Percentiles rank a stretch among this genome's conserved stretches.
Evolutionary conservation across 2,113 vertebrate genomes (phyloP).

Genomic region (Rissa tridactyla): DNA sequence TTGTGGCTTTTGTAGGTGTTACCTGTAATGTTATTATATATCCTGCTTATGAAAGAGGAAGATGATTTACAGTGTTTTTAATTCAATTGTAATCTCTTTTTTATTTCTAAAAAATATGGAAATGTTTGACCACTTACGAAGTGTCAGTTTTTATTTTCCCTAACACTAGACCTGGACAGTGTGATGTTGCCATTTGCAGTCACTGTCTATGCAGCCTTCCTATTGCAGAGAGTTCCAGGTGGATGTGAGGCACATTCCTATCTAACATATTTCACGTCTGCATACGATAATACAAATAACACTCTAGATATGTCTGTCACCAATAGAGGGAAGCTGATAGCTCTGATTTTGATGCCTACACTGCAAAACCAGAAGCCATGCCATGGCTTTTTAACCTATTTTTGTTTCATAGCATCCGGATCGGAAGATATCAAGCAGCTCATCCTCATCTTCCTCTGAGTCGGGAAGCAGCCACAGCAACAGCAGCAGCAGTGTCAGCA

Average conservation of each 20-base stretch:
- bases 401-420: conserved; percentile 8
- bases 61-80: not conserved
- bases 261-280: not conserved
- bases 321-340: not conserved
- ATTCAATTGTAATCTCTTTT: not conserved
- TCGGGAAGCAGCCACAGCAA: not conserved
- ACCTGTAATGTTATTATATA: not conserved
- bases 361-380: not conserved
- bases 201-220: not conserved
- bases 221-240: not conserved
- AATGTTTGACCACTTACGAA: not conserved
- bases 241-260: not conserved
- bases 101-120: not conserved
- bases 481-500: not conserved
- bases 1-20: not conserved
- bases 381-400: not conserved
- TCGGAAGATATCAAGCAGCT: not conserved
- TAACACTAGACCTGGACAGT: not conserved
- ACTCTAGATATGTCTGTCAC: not conserved
- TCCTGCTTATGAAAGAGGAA: not conserved
- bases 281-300: not conserved
- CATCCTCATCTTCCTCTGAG: conserved; percentile 38
- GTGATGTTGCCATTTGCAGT: not conserved
- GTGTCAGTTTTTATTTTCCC: not conserved
- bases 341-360: not conserved